Evolutionary conservation across 2,797 vertebrate genomes (phyloP).

Genomic region (Taenioides sp.): DNA sequence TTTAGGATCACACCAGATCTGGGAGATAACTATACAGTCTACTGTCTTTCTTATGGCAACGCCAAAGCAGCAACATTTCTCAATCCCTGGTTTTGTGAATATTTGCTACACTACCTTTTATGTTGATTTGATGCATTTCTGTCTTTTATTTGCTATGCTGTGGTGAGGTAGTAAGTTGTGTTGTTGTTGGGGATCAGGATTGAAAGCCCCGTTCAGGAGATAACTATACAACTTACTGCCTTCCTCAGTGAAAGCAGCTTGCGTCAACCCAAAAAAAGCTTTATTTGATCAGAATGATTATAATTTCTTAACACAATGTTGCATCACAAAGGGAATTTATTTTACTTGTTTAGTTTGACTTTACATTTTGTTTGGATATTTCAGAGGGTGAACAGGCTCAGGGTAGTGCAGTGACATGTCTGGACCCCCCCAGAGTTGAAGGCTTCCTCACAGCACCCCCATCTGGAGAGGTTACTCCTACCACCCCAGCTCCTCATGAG

Average conservation of each 20-base stretch:
- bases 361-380: conserved; percentile 47
- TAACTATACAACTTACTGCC: conserved; percentile 99
- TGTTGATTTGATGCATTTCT: background rate
- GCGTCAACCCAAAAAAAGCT: conserved; percentile 18
- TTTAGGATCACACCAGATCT: conserved; percentile 99
- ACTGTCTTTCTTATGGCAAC: conserved; percentile 95
- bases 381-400: conserved; percentile 79
- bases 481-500: conserved; percentile 81
- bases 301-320: no score
- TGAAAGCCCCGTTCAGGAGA: conserved; percentile 86
- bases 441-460: conserved; percentile 87
- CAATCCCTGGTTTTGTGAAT: background rate
- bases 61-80: conserved; percentile 52
- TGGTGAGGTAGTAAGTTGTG: conserved; percentile 99
- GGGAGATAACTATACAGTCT: conserved; percentile 99
- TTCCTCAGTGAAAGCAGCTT: conserved; percentile 76
- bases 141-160: conserved; percentile 59
- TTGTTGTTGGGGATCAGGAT: conserved; percentile 92
- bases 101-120: conserved; percentile 8
- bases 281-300: background rate
- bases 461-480: conserved; percentile 86
- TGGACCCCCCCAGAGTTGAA: conserved; percentile 81
- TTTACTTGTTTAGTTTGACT: conserved; percentile 8
- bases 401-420: conserved; percentile 71
- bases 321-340: no score